Evolutionary conservation across 2,113 vertebrate genomes (phyloP), one percentile per base, ranked within the genome.

Genomic region (Anthoscopus minutus): DNA sequence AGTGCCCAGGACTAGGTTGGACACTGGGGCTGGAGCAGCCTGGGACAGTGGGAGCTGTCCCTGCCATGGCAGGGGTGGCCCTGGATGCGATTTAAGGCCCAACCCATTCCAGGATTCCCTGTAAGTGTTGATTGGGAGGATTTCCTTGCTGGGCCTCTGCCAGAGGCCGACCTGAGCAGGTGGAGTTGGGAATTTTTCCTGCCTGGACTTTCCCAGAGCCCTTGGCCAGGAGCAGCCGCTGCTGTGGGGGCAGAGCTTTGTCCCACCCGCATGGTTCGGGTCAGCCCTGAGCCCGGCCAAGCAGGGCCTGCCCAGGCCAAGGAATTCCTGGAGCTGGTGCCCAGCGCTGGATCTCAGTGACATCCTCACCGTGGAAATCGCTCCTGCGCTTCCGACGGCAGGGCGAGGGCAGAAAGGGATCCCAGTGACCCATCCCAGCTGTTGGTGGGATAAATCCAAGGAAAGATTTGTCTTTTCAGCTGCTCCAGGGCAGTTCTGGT

Each of bases 221-320:
- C 7, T 11, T 40, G 51, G 27, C 21, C 28, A 2, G 30, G 23
- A 51, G 27, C 2, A 3, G 60, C 17, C 0, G 0, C 54, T 37
- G 79, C 53, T 9, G 22, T n/a, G 27, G 38, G 66, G 37, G 20
- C 50, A n/a, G 37, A 81, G 50, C 42, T 66, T 15, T 37, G 61
- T 57, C 28, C 15, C 54, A 2, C 2, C 0, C 0, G 0, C 8
- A 0, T 1, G 38, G 51, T 9, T 67, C 30, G 9, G 20, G 13
- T 48, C 24, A 4, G 21, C 14, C 53, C n/a, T 27, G 40, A 54
- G 19, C 28, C 69, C 1, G 1, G 60, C 33, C 3, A 3, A 21
- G 35, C 9, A 9, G 13, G 74, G 56, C 1, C 4, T 81, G 9
- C 80, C 74, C 37, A 45, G 33, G 25, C 19, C 6, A 1, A 25